A percentile compares a stretch with the other conserved stretches of the same genome.
phyloP scores from a whole-genome alignment of 2,113 vertebrate genomes.

The Xiphophorus hellerii region DNA sequence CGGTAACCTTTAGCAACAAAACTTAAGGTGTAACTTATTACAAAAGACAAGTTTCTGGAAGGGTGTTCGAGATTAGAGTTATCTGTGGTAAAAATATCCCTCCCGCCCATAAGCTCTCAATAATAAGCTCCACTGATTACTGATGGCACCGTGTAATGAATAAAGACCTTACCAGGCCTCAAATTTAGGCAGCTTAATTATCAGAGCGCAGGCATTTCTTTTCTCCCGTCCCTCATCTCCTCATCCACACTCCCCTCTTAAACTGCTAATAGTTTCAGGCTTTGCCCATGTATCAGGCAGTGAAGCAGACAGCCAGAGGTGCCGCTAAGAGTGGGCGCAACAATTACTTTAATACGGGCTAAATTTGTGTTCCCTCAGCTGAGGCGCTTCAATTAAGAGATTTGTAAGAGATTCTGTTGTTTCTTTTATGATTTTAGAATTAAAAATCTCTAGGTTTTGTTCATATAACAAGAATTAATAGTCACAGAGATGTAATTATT shows the following conservation, averaged over 20 bases:
- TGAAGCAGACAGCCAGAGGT: slow-evolving; percentile 22
- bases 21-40: background rate
- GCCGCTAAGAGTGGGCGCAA: slow-evolving; percentile 16
- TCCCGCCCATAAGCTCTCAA: slow-evolving; percentile 43
- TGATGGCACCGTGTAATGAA: slow-evolving; percentile 66
- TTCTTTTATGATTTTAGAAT: background rate
- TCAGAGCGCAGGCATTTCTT: slow-evolving; percentile 54
- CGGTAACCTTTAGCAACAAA: background rate
- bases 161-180: slow-evolving; percentile 61
- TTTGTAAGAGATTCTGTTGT: background rate
- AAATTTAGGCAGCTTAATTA: slow-evolving; percentile 66
- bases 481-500: slow-evolving; percentile 36
- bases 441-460: background rate
- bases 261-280: slow-evolving; percentile 47
- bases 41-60: background rate
- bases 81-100: slow-evolving; percentile 48
- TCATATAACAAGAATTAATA: slow-evolving; percentile 13
- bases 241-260: slow-evolving; percentile 18
- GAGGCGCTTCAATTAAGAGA: slow-evolving; percentile 1
- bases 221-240: slow-evolving; percentile 24
- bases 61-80: background rate
- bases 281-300: slow-evolving; percentile 41
- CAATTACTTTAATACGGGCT: slow-evolving; percentile 15
- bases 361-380: slow-evolving; percentile 14
- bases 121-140: slow-evolving; percentile 67